Conservation (phyloP, 2,888 invertebrate species). For the Cynaeus angustus region DNA sequence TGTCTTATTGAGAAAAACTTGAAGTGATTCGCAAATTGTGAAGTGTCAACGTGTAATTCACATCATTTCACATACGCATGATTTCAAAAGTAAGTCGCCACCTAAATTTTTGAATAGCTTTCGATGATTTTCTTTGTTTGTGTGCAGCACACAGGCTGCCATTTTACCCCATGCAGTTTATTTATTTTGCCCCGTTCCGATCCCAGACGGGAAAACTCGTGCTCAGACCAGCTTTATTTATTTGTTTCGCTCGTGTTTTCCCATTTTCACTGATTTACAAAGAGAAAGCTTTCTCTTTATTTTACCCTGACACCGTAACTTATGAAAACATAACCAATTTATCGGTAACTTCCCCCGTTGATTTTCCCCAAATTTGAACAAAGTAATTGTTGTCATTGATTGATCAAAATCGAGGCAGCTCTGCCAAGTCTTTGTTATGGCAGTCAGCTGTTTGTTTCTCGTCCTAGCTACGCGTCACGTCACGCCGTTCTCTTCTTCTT, state of each 20-base stretch:
- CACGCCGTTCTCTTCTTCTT: constrained; percentile 49
- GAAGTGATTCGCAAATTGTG: constrained; percentile 61
- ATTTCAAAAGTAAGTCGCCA: constrained; percentile 62
- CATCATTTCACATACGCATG: constrained; percentile 61
- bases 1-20: constrained; percentile 58
- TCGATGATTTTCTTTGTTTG: constrained; percentile 50
- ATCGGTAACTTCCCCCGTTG: not conserved
- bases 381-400: constrained; percentile 51
- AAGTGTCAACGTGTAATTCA: constrained; percentile 57
- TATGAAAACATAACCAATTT: not conserved
- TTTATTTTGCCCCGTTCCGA: constrained; percentile 49
- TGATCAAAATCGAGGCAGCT: constrained; percentile 53
- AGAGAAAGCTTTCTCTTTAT: not conserved
- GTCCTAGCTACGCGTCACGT: constrained; percentile 60
- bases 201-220: not conserved
- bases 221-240: constrained; percentile 10
- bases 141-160: constrained; percentile 62
- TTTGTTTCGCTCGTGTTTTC: constrained; percentile 4
- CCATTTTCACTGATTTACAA: constrained; percentile 2
- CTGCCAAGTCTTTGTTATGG: constrained; percentile 68
- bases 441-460: constrained; percentile 70
- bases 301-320: not conserved
- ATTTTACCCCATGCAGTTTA: constrained; percentile 63
- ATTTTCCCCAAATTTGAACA: constrained; percentile 1
- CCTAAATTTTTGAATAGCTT: constrained; percentile 37